Evolutionary conservation across 2,888 invertebrate genomes (phyloP), one percentile per base, ranked within the genome.

Genomic region (Tachystola acroxantha): DNA sequence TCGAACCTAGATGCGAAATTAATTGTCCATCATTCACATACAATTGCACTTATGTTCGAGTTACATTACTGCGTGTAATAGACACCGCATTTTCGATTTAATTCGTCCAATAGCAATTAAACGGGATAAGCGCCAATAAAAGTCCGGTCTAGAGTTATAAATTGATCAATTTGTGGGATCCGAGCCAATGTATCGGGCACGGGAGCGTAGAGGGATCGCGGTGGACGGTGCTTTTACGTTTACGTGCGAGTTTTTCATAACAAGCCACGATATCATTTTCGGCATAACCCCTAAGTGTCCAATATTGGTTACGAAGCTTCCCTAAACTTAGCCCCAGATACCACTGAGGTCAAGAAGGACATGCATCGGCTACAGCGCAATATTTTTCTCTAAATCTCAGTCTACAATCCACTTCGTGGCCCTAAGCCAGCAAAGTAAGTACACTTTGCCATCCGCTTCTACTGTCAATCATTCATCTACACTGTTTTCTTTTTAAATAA

Each of bases 81-180:
- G 63, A 65, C 57, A 55, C 54, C 48, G 48, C 43, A 50, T 46
- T 50, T 44, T 46, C 53, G 61, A 60, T 63, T 64, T 64, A 66
- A 71, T 65, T 61, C 64, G 64, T 59, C 55, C 55, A 51, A 53
- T 50, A 51, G 73, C 76, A 77, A 79, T 80, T 80, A 79, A 73
- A 72, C 57, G 53, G 73, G 64, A 71, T 71, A 74, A 73, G 65
- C 64, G 68, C 72, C 78, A 62, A 77, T 80, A 80, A 80, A 79
- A 74, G 72, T 77, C 71, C 48, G 52, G 52, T 59, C 50, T 58
- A 48, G 62, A 60, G 77, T 70, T 73, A 73, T 75, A 76, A 74
- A 78, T 79, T 75, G 74, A 77, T 74, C 73, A 76, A 74, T 76
- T 75, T 70, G 69, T 46, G 64, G 60, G 53, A 58, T 45, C 50